Conservation (phyloP, 53 echinoderm and acorn worm genomes). For the Luidia sarsii region DNA sequence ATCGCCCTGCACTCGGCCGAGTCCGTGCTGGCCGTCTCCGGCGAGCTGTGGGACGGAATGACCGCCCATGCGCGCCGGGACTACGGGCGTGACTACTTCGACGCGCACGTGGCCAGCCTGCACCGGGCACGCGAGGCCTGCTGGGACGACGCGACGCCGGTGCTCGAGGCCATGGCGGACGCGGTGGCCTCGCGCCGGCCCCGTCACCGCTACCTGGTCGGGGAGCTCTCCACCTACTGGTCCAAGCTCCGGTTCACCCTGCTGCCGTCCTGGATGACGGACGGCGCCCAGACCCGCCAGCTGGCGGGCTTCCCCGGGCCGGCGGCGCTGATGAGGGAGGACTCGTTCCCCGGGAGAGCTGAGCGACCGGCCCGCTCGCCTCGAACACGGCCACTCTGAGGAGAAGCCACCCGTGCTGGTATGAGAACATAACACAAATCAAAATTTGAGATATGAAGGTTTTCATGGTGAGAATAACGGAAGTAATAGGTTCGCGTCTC, state of each 20-base stretch:
- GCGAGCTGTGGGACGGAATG: conserved; percentile 46
- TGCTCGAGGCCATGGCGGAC: conserved; percentile 61
- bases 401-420: too few relatives aligned
- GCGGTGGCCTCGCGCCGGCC: conserved; percentile 43
- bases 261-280: conserved; percentile 59
- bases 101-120: not conserved
- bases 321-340: conserved; percentile 26
- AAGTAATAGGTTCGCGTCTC: too few relatives aligned
- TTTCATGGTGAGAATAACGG: too few relatives aligned
- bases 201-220: conserved; percentile 54
- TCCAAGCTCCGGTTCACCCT: conserved; percentile 1
- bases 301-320: conserved; percentile 11
- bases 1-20: conserved; percentile 27
- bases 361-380: too few relatives aligned
- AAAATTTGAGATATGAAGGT: too few relatives aligned
- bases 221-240: conserved; percentile 45
- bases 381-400: too few relatives aligned
- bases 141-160: conserved; percentile 51
- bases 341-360: too few relatives aligned
- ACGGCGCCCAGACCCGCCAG: conserved; percentile 1
- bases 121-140: conserved; percentile 33
- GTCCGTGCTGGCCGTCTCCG: not conserved
- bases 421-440: too few relatives aligned
- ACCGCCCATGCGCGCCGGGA: conserved; percentile 5
- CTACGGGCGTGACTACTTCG: conserved; percentile 63